These are phyloP conservation scores for Gobius niger DNA, from an alignment of 2,113 vertebrate genomes.

Conservation along the genomic window DNA sequence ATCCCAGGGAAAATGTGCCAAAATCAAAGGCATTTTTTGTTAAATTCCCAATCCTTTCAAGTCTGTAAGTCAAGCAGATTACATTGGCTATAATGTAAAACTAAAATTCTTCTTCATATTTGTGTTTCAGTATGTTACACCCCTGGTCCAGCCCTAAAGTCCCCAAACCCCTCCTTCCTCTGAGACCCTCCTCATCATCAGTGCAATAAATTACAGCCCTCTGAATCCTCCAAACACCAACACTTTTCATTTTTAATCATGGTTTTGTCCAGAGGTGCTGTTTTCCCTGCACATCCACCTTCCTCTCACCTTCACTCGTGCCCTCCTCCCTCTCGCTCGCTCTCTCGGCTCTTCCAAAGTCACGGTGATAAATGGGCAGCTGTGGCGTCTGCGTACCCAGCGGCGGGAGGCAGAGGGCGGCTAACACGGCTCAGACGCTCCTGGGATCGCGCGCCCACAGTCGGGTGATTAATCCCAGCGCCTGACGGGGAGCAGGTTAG, in stretches of 20 bases:
- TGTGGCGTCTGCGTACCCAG: conserved; percentile 73
- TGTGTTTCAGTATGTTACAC: conserved; percentile 5
- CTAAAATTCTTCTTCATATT: too few relatives aligned
- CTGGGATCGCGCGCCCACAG: conserved; percentile 67
- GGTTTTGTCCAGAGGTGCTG: conserved; percentile 57
- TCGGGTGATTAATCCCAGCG: conserved; percentile 80
- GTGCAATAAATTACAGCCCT: conserved; percentile 47
- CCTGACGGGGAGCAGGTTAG: conserved; percentile 57
- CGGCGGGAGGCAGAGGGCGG: conserved; percentile 68
- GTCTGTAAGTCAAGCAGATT: too few relatives aligned
- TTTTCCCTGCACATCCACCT: conserved; percentile 54
- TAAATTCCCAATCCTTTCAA: too few relatives aligned
- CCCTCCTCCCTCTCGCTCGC: conserved; percentile 13
- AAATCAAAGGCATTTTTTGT: too few relatives aligned
- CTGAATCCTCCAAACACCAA: conserved; percentile 53
- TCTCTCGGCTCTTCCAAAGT: conserved; percentile 58
- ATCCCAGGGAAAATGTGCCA: too few relatives aligned
- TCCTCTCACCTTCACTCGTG: conserved; percentile 63
- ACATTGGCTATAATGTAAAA: too few relatives aligned
- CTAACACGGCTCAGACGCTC: conserved; percentile 71
- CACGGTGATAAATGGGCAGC: conserved; percentile 76
- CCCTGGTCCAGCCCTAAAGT: conserved; percentile 10
- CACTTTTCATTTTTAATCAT: conserved; percentile 75
- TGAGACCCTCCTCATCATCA: conserved; percentile 49
- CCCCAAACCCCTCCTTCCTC: conserved; percentile 24